These are phyloP conservation scores for Ramphastos sulfuratus DNA, from an alignment of 2,113 vertebrate genomes.

Conservation along the genomic window DNA sequence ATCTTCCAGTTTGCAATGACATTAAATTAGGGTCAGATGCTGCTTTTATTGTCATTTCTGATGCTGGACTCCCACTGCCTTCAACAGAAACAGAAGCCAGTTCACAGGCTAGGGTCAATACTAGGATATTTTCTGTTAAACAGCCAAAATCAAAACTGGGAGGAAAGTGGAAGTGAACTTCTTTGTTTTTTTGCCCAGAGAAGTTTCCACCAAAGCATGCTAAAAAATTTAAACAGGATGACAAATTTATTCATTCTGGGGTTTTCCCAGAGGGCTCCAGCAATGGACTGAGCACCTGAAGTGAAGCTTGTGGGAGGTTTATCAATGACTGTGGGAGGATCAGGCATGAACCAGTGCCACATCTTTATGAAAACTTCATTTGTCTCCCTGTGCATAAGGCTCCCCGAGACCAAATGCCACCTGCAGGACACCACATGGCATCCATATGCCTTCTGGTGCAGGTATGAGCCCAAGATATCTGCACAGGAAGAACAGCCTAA, in stretches of 20 bases:
- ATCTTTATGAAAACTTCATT: background rate
- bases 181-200: background rate
- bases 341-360: background rate
- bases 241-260: background rate
- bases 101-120: background rate
- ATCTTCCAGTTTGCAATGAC: background rate
- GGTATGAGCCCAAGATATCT: background rate
- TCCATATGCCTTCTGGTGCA: background rate
- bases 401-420: background rate
- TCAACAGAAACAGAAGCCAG: background rate
- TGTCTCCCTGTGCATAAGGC: background rate
- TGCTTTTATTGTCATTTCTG: background rate
- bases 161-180: background rate
- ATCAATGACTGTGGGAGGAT: background rate
- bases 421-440: background rate
- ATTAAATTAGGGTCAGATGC: conserved; percentile 35
- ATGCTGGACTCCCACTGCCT: background rate
- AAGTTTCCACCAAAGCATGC: background rate
- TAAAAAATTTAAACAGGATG: background rate
- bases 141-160: background rate
- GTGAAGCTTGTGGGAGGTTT: background rate
- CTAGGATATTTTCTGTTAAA: background rate
- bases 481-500: background rate
- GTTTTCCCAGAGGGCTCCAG: background rate
- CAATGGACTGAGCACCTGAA: background rate